Percentiles rank a stretch among this genome's conserved stretches.
Evolutionary conservation across 2,797 vertebrate species (phyloP).

Genomic region (Platalea minor): DNA sequence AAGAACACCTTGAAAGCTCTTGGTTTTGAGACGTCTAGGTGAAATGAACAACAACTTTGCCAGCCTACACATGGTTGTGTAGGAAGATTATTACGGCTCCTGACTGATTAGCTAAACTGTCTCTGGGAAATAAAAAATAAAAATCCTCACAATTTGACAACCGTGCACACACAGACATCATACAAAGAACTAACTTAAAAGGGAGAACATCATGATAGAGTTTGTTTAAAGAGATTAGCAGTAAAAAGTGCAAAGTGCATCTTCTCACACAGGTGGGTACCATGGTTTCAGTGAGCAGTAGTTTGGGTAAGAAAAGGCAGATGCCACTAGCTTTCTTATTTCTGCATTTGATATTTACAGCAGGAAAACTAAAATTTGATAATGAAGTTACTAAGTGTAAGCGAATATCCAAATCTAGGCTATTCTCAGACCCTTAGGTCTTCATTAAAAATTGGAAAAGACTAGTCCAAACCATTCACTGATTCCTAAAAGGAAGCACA

Average conservation of each 20-base stretch:
- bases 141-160: constrained; percentile 3
- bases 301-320: background rate
- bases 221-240: background rate
- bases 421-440: background rate
- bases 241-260: background rate
- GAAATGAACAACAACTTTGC: constrained; percentile 44
- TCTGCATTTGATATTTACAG: background rate
- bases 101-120: constrained; percentile 27
- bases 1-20: background rate
- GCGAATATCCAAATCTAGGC: background rate
- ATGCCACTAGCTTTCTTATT: background rate
- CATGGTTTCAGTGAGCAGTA: background rate
- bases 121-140: constrained; percentile 21
- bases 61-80: constrained; percentile 10
- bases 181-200: background rate
- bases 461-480: background rate
- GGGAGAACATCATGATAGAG: background rate
- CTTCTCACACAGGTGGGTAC: background rate
- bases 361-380: background rate
- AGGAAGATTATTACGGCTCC: constrained; percentile 37
- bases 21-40: background rate
- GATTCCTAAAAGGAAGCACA: background rate
- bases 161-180: background rate
- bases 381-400: background rate
- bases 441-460: background rate